Base-by-base conservation (phyloP, 2,797 vertebrate species). In the Eutrigla gurnardus region DNA sequence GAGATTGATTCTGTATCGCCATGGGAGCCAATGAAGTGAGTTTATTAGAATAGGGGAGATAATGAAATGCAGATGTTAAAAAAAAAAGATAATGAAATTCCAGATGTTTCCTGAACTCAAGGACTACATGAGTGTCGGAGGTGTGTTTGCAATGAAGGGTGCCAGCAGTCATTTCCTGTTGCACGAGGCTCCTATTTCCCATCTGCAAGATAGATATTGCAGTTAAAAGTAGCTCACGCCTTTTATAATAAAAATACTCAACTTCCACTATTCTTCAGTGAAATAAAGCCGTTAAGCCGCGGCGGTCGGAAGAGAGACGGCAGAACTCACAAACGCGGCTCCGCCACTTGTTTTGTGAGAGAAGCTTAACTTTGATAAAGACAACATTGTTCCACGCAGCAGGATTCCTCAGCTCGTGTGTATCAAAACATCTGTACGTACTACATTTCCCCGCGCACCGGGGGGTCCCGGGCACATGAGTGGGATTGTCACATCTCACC, bases 281-380 rank as follows among this genome's bases (percentile, higher is more conserved):
- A 68, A 82, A 74, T 61, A 73, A 77, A 81, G 52, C 60, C 7
- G 36, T 73, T 55, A 73, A 82, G 54, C 77, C 60, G 7, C 49
- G 17, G 37, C 64, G 53, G 58, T 42, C 25, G 25, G 25, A 37
- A 49, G 58, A 79, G 67, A 84, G 59, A 65, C 45, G 25, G 58
- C 68, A 47, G 36, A 73, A 71, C 75, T 53, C 14, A 6, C 67
- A 53, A 52, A 11, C 15, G 65, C 73, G 49, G 73, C 77, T 42
- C 36, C 65, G 10, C 78, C 70, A 17, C 87, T 89, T 80, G 80
- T 83, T 65, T 25, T 68, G 62, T 50, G 63, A 83, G 65, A 70
- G 83, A 70, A 75, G 81, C 80, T 90, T 86, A 87, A 78, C 84
- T 88, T 91, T 90, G 88, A 91, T 87, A 91, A 88, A 91, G 81